Evolutionary conservation across 1,140 invertebrate genomes (phyloP).

Genomic region (Cydia strobilella): DNA sequence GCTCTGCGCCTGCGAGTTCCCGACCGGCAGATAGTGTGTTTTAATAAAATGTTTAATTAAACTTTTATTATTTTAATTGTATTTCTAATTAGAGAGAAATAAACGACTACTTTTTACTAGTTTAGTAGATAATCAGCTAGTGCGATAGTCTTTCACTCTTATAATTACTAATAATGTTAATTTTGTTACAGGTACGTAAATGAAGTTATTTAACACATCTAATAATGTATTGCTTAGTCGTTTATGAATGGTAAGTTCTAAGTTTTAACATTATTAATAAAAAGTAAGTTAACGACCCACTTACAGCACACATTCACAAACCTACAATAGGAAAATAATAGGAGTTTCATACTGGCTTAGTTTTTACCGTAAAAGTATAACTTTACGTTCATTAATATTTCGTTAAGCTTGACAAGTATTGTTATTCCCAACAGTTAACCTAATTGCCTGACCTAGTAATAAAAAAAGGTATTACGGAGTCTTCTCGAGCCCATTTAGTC

Average conservation of each 20-base stretch:
- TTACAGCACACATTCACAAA: no score
- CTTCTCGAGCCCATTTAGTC: slow-evolving; percentile 18
- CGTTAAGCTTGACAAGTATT: slow-evolving; percentile 8
- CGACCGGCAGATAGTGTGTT: no score
- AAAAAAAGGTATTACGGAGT: slow-evolving; percentile 30
- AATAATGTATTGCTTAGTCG: background rate
- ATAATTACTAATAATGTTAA: background rate
- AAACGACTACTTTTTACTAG: no score
- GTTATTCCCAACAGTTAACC: slow-evolving; percentile 13
- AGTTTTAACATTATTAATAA: background rate
- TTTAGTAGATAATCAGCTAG: no score
- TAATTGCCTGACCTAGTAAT: slow-evolving; percentile 31
- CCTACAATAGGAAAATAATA: no score
- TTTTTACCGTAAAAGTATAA: background rate
- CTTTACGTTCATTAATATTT: slow-evolving; percentile 18
- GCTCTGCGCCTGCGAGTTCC: no score
- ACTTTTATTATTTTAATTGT: no score
- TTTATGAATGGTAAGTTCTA: background rate
- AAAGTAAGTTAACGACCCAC: background rate
- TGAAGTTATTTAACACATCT: background rate
- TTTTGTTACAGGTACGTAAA: slow-evolving; percentile 5
- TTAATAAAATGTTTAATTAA: no score
- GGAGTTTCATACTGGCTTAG: no score
- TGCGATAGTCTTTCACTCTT: background rate
- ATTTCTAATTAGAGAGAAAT: no score